Evolutionary conservation across 2,888 invertebrate species (phyloP), one percentile per base, ranked within the genome.

Genomic region (Chalcosyrphus nemorum): DNA sequence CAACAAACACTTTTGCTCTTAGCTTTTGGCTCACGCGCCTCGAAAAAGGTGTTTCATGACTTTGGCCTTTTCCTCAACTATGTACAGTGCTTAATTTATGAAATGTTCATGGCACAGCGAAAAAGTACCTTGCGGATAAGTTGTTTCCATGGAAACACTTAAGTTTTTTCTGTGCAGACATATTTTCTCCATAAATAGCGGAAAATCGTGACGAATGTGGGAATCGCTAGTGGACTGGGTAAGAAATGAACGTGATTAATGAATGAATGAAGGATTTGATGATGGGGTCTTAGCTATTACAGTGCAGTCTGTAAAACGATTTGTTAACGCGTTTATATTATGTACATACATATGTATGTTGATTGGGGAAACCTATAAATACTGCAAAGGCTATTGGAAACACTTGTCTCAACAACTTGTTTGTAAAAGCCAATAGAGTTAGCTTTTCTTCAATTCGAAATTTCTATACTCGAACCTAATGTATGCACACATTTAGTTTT

Each of bases 191-290:
- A 52, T 38, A 21, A 61, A 54, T 57, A 76, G 50, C 59, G 50
- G 21, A 59, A 80, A 72, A 57, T 65, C 65, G 72, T 59, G 72
- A 65, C 35, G 57, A 59, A 59, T 66, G 57, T 80, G 52, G 43
- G 50, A 72, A 80, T 65, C 29, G 27, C 27, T 72, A 1, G 13
- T 50, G 4, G 11, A 56, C 32, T 54, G n/a, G 43, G 15, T 54
- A 27, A 41, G 52, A 76, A 54, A 45, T 50, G n/a, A 71, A 43
- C 15, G 61, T 72, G 45, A 61, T 76, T 47, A 61, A 61, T 59
- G 59, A 77, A 70, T 45, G 35, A 77, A 52, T 70, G 35, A 32
- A 61, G 35, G 17, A 68, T 19, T 24, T 17, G 32, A 27, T 76
- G 65, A 74, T 74, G 32, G 29, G 19, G 38, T 57, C 21, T 43